Evolutionary conservation across 2,888 invertebrate genomes (phyloP), one percentile per base, ranked within the genome.

Genomic region (Pantelozetes paolii): DNA sequence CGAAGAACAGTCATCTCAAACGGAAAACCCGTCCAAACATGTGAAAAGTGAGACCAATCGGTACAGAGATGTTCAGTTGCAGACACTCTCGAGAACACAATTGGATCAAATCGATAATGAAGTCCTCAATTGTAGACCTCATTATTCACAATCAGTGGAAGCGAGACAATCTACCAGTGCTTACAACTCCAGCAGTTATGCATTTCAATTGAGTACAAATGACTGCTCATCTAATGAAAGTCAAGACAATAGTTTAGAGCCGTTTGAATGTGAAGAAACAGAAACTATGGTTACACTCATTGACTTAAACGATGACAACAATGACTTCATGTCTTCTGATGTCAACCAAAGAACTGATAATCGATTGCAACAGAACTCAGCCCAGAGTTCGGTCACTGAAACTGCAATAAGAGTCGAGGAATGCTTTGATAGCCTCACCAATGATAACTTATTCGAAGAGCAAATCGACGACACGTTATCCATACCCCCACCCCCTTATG

Each of bases 401-500:
- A 62, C 2, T 2, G 11, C 57, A 6, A 15, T 8, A 3, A 57
- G 57, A 57, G 23, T 28, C 6, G 57, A 57, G 18, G 23, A 23
- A 28, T 28, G 32, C 15, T 62, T 62, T 20, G 18, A 62, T 32
- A 62, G 62, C 32, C 32, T 62, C 32, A 32, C 32, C 5, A 28
- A 62, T 32, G 62, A 62, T 6, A 62, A 62, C n/a, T 2, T 71
- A 26, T 72, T 76, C 26, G 77, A 77, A 30, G 72, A 48, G 20
- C 75, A 77, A 30, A 50, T 75, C 15, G 20, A 73, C 18, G 75
- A 59, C 26, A 18, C 1, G 20, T 75, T 75, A 13, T 76, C 76
- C 8, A 18, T 32, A 0, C 77, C 77, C 0, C 77, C 77, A 20
- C 77, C 77, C 11, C 74, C 76, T 67, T 77, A 77, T 62, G 77